These are phyloP conservation scores for Myiothlypis chrysogaster DNA, from an alignment of 2,797 vertebrate species.

Conservation along the genomic window DNA sequence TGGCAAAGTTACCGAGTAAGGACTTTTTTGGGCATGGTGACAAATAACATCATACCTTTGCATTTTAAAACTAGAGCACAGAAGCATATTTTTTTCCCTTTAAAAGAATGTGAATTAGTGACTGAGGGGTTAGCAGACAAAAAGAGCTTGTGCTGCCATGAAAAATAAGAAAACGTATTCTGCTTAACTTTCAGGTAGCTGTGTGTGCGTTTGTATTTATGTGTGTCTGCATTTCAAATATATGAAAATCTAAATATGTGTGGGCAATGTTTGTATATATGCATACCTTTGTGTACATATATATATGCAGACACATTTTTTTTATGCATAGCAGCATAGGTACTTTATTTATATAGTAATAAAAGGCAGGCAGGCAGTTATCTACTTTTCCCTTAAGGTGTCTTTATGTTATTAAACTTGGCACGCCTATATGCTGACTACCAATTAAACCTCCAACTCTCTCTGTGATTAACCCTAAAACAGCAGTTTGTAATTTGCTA, in stretches of 20 bases:
- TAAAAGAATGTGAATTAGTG: slow-evolving; percentile 79
- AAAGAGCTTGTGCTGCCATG: slow-evolving; percentile 63
- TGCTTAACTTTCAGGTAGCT: slow-evolving; percentile 64
- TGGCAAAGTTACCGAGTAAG: slow-evolving; percentile 98
- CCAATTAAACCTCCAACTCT: slow-evolving; percentile 10
- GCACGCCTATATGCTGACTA: not conserved
- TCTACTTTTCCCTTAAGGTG: not conserved
- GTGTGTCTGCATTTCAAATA: not conserved
- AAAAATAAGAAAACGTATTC: slow-evolving; percentile 56
- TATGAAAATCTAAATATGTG: not conserved
- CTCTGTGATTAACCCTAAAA: slow-evolving; percentile 66
- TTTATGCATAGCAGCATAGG: not conserved
- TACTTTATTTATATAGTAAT: not conserved
- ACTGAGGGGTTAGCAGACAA: slow-evolving; percentile 69
- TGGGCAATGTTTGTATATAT: not conserved
- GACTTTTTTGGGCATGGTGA: slow-evolving; percentile 97
- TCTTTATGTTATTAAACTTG: not conserved
- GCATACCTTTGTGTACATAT: not conserved
- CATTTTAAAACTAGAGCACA: slow-evolving; percentile 83
- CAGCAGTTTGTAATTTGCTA: not conserved
- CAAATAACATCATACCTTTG: slow-evolving; percentile 99
- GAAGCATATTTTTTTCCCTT: slow-evolving; percentile 77
- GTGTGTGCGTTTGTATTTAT: not conserved
- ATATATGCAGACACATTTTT: not conserved
- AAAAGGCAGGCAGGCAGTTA: not conserved